phyloP scores from a whole-genome alignment of 2,888 invertebrate species.

The Dioctria rufipes region DNA sequence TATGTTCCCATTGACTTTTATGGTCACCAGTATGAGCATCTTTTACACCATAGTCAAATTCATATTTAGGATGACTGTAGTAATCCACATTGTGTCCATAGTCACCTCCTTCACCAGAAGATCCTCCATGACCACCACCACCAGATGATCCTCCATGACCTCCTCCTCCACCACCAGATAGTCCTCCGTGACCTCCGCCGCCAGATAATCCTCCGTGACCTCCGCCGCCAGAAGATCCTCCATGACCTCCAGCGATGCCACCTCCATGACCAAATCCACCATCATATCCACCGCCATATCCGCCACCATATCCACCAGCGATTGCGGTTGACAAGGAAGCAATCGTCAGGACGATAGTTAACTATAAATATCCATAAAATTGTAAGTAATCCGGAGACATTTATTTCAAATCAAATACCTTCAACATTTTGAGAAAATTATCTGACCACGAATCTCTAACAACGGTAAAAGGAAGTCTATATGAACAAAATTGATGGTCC shows the following conservation, averaged over 20 bases:
- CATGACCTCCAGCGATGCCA: conserved; percentile 22
- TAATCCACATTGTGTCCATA: conserved; percentile 61
- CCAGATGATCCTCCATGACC: conserved; percentile 2
- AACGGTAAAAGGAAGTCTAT: background rate
- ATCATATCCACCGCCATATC: too few relatives aligned
- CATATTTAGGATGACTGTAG: conserved; percentile 71
- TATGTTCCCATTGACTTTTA: conserved; percentile 72
- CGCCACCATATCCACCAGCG: too few relatives aligned
- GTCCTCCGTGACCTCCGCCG: background rate
- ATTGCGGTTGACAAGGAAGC: background rate
- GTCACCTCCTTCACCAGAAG: conserved; percentile 30
- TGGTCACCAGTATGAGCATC: conserved; percentile 72
- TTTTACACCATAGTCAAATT: conserved; percentile 72
- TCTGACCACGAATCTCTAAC: background rate
- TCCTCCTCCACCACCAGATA: background rate
- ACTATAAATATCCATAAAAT: background rate
- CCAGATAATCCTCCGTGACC: background rate
- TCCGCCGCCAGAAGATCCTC: background rate
- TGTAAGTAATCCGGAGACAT: too few relatives aligned
- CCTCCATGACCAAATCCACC: background rate
- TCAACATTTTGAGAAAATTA: background rate
- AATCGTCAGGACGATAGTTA: conserved; percentile 8
- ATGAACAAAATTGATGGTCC: background rate
- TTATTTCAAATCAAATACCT: too few relatives aligned
- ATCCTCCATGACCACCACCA: background rate